phyloP scores from a whole-genome alignment of 2,888 invertebrate genomes.

The Drosophila fungiperda region DNA sequence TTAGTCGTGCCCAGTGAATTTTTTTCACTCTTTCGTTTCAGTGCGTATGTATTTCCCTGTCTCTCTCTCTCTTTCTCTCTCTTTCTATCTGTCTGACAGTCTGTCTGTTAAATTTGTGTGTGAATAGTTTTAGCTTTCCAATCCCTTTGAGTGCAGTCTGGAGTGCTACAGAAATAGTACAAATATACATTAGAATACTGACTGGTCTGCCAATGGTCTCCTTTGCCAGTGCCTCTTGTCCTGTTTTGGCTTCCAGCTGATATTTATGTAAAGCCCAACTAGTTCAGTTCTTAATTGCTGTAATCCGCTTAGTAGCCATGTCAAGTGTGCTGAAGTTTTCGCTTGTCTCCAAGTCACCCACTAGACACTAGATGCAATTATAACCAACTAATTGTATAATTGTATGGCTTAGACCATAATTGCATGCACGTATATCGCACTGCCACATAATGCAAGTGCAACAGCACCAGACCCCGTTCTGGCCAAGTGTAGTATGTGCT shows the following conservation, averaged over 20 bases:
- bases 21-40: neutral
- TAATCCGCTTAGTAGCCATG: conserved; percentile 67
- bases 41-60: neutral
- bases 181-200: conserved; percentile 4
- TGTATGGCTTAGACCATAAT: conserved; percentile 48
- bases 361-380: conserved; percentile 42
- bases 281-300: conserved; percentile 61
- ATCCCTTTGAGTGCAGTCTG: conserved; percentile 60
- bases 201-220: conserved; percentile 5
- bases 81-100: neutral
- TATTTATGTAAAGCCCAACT: conserved; percentile 11
- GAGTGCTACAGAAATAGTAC: conserved; percentile 39
- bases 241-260: conserved; percentile 26
- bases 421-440: conserved; percentile 46
- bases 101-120: conserved; percentile 22
- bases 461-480: neutral
- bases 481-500: conserved; percentile 1
- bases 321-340: conserved; percentile 56
- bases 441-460: conserved; percentile 23
- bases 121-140: conserved; percentile 47
- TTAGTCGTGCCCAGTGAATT: neutral
- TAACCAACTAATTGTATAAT: conserved; percentile 54
- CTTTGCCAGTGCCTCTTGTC: neutral
- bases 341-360: conserved; percentile 27
- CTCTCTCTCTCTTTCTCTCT: neutral